Percentiles rank a stretch among this genome's conserved stretches.
Conservation (phyloP, 37 sponge, comb jelly and placozoan species). For the Eunapius fragilis region DNA sequence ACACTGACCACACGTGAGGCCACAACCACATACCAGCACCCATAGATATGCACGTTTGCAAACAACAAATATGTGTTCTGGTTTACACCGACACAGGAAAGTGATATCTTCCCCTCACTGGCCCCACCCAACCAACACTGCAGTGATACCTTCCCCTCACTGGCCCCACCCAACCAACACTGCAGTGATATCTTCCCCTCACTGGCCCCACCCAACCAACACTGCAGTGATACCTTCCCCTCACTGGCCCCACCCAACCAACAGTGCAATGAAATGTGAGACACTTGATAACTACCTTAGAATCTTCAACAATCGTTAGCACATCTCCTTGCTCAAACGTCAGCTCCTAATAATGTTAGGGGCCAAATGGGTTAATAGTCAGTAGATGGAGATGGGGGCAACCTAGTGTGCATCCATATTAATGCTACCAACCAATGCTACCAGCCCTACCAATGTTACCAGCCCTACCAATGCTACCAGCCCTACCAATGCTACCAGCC, state of each 20-base stretch:
- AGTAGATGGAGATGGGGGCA: too few species aligned
- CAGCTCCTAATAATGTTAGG: slow-evolving; percentile 65
- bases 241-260: neutral
- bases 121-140: neutral
- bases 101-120: neutral
- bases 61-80: neutral
- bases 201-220: neutral
- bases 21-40: too few species aligned
- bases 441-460: too few species aligned
- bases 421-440: too few species aligned
- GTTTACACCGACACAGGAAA: neutral
- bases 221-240: neutral
- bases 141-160: neutral
- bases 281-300: neutral
- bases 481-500: too few species aligned
- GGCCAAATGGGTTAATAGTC: too few species aligned
- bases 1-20: too few species aligned
- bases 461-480: too few species aligned
- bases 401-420: too few species aligned
- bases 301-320: slow-evolving; percentile 22
- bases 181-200: neutral
- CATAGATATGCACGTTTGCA: neutral
- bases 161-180: neutral
- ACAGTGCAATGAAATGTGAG: neutral
- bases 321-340: slow-evolving; percentile 70